phyloP scores from a whole-genome alignment of 2,113 vertebrate species.

The Theropithecus gelada region DNA sequence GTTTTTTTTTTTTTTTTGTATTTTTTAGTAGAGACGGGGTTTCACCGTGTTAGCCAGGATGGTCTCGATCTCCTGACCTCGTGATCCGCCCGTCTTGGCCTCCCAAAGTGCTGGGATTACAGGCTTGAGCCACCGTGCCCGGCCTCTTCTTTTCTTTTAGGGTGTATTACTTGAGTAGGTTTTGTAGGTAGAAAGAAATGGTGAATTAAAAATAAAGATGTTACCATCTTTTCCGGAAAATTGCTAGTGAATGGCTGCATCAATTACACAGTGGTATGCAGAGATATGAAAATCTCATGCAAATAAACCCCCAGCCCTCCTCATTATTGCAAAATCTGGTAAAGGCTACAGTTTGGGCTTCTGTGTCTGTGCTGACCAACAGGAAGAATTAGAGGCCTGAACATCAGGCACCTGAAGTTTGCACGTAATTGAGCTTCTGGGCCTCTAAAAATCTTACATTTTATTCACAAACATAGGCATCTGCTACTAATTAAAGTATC shows the following conservation, averaged over 20 bases:
- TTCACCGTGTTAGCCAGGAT: no score
- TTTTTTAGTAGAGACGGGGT: no score
- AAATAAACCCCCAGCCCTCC: background rate
- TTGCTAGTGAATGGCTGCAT: background rate
- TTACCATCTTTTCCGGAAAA: background rate
- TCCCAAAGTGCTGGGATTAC: no score
- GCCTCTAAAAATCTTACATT: constrained; percentile 80
- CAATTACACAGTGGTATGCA: background rate
- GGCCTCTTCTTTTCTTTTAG: background rate
- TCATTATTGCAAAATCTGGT: background rate
- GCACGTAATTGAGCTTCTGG: constrained; percentile 64
- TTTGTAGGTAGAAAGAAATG: background rate
- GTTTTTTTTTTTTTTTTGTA: no score
- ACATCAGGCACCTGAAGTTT: constrained; percentile 56
- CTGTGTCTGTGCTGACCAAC: background rate
- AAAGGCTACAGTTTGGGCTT: background rate
- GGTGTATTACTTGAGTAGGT: background rate
- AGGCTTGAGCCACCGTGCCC: no score
- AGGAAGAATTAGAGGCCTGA: background rate
- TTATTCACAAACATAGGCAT: constrained; percentile 88
- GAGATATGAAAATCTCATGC: background rate
- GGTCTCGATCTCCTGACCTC: no score
- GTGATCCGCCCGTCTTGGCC: no score
- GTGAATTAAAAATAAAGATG: constrained; percentile 17
- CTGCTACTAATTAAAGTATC: constrained; percentile 90